Percentiles rank a stretch among this genome's conserved stretches.
These are phyloP conservation scores for Clanis bilineata DNA, from an alignment of 2,888 invertebrate genomes.

Conservation along the genomic window DNA sequence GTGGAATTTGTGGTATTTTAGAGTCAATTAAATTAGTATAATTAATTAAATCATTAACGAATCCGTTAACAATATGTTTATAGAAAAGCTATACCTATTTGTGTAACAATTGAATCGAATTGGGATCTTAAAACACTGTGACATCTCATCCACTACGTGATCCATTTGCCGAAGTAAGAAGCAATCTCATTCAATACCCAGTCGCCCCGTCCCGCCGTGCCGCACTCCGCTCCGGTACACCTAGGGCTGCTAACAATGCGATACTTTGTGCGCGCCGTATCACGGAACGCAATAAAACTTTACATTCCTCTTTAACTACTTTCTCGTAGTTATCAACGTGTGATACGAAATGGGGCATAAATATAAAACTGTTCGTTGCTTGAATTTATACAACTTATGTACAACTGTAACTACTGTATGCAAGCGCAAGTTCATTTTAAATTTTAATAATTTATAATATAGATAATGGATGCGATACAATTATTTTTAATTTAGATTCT, in stretches of 20 bases:
- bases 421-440: not conserved
- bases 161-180: slow-evolving; percentile 83
- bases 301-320: slow-evolving; percentile 78
- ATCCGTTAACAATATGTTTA: slow-evolving; percentile 6
- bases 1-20: no score
- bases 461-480: no score
- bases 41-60: not conserved
- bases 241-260: slow-evolving; percentile 73
- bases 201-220: slow-evolving; percentile 43
- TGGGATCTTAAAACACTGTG: slow-evolving; percentile 83
- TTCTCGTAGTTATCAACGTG: slow-evolving; percentile 70
- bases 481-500: no score
- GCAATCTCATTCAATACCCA: slow-evolving; percentile 83
- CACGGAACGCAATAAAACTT: slow-evolving; percentile 77
- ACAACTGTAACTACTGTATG: no score
- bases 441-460: not conserved
- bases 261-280: slow-evolving; percentile 70
- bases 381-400: slow-evolving; percentile 18
- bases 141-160: slow-evolving; percentile 84
- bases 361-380: slow-evolving; percentile 46
- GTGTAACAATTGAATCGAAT: slow-evolving; percentile 69
- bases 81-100: slow-evolving; percentile 49
- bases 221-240: slow-evolving; percentile 37
- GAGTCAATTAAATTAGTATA: no score
- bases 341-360: slow-evolving; percentile 65